Evolutionary conservation across 92 coral and sea anemone species (phyloP), one percentile per base, ranked within the genome.

Genomic region (Bergia sp.): DNA sequence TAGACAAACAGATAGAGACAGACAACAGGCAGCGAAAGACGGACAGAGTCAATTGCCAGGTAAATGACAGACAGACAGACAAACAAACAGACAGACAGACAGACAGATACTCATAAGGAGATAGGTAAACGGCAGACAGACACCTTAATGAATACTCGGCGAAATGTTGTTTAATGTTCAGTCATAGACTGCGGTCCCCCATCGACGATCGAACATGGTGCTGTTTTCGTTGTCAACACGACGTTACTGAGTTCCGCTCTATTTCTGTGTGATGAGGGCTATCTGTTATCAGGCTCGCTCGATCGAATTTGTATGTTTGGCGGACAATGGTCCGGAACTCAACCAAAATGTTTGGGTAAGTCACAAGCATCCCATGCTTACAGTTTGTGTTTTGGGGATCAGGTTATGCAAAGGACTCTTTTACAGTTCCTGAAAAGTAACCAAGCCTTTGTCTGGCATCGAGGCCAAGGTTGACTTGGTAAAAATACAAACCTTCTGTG

Each of bases 261-360:
- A 18, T 61, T 82, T 21, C 29, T 40, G 3, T 82, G 86, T n/a
- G 74, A 82, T 13, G 45, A 21, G 23, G 86, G 75, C 43, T 61
- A 61, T 67, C 37, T 36, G 38, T 39, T 82, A 45, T 61, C 74
- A 20, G 76, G 74, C 37, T 7, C 86, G 12, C n/a, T 64, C 21
- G 38, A 82, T 0, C 86, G 49, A 57, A 4, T 64, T 3, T 82
- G 86, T 40, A 3, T 64, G 75, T 21, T 41, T 15, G 18, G 64
- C 49, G 86, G 75, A 42, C 3, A 64, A 2, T 82, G 86, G 86
- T 39, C 86, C 5, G 86, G 86, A 41, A 61, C 50, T 0, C 49
- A 82, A 23, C 7, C 58, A 23, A 82, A 58, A 61, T 82, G 86
- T 61, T 15, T 61, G 73, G 73, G 86, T 82, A 82, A 82, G 65